Evolutionary conservation across 2,797 vertebrate species (phyloP), one percentile per base, ranked within the genome.

Genomic region (Hirundo rustica): DNA sequence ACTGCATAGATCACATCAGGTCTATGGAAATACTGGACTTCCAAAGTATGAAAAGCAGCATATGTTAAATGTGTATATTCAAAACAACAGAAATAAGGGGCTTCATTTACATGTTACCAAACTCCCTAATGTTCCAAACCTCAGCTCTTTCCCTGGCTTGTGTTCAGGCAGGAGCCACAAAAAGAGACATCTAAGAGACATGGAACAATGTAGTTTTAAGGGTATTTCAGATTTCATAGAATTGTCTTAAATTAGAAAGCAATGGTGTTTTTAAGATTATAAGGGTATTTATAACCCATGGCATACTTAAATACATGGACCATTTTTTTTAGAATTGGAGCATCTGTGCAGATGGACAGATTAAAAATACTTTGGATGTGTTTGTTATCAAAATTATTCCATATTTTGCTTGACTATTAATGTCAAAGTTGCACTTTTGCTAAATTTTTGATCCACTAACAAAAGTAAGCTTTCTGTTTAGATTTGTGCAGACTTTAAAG

Each of bases 1-100:
- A 61, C 45, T 85, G 91, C 88, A 87, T 16, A 95, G 71, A 89
- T 91, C 91, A 76, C 68, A 77, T 89, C 18, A 92, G 66, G n/a
- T 67, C 44, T 92, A 88, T 62, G 91, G 75, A 93, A 95, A 94
- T 89, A 87, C 0, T 50, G 76, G 40, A 65, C 65, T 93, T 96
- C 38, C 72, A 94, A 96, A 92, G 79, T 88, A 94, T 92, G 95
- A 89, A 94, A 94, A 95, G 89, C 72, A 96, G 88, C 4, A 0
- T 32, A 89, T 84, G 71, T 47, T 94, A 92, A 90, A 96, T 20
- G 50, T 40, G 66, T 40, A 29, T 77, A 95, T 94, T 89, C 92
- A 96, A 95, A 96, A 68, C 70, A 58, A 77, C 30, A 88, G 85
- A 86, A 95, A 81, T 17, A 75, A 5, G 11, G 40, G 42, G 40